Percentiles rank a stretch among this genome's conserved stretches.
These are phyloP conservation scores for Masticophis lateralis DNA, from an alignment of 2,797 vertebrate species.

Conservation along the genomic window DNA sequence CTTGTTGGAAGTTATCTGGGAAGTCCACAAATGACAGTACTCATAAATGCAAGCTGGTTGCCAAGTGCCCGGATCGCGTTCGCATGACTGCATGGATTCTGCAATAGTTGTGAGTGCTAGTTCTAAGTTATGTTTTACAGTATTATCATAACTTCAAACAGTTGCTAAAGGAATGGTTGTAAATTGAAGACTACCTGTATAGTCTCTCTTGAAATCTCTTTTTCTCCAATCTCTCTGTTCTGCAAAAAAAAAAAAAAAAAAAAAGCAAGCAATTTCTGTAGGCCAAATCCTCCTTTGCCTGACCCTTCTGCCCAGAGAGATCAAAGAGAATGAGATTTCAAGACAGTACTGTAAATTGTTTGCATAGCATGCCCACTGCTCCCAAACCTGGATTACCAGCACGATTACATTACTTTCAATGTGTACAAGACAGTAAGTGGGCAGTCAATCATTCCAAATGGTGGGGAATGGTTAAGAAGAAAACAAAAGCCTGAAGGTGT, in stretches of 20 bases:
- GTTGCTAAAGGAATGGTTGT: background rate
- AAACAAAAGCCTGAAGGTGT: background rate
- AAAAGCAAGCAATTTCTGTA: background rate
- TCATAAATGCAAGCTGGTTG: background rate
- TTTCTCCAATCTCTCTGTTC: background rate
- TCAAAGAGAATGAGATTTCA: background rate
- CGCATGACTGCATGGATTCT: background rate
- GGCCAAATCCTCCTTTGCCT: background rate
- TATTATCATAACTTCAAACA: background rate
- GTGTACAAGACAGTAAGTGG: background rate
- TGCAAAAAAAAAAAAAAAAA: background rate
- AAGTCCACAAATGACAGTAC: background rate
- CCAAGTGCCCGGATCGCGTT: background rate
- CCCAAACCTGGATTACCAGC: background rate
- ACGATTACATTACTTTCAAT: background rate
- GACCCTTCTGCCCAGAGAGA: background rate
- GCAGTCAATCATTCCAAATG: background rate
- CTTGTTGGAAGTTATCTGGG: background rate
- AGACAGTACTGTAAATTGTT: background rate
- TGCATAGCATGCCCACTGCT: background rate
- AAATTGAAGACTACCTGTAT: no score
- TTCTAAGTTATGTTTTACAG: background rate
- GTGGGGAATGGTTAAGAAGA: background rate
- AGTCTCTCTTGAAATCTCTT: background rate
- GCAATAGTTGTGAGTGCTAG: background rate